Conservation (phyloP, 2,888 invertebrate genomes). For the Hirtodrosophila cameraria region DNA sequence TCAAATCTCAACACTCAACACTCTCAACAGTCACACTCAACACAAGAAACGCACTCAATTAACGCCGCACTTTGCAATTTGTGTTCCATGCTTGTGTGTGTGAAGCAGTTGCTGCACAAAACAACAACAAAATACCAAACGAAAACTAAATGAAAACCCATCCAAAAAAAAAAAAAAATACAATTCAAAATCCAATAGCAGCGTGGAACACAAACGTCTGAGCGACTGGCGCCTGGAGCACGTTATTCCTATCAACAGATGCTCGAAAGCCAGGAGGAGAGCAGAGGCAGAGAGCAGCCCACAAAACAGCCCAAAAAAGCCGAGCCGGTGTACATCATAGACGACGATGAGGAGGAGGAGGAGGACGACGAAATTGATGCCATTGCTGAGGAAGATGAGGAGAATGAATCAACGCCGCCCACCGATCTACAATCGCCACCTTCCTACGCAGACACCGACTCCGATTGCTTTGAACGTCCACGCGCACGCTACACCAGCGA, state of each 20-base stretch:
- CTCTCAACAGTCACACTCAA: constrained; percentile 17
- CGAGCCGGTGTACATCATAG: constrained; percentile 80
- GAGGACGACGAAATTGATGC: constrained; percentile 60
- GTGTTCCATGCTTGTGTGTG: constrained; percentile 67
- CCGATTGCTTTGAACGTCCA: constrained; percentile 72
- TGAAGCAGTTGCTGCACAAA: constrained; percentile 41
- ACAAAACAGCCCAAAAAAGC: constrained; percentile 64
- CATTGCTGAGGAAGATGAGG: constrained; percentile 56
- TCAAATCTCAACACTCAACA: constrained; percentile 3
- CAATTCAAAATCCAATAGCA: constrained; percentile 69
- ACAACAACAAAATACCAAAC: constrained; percentile 25
- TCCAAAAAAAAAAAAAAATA: constrained; percentile 9
- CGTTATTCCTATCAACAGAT: constrained; percentile 77
- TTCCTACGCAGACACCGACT: constrained; percentile 74
- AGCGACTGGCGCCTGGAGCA: constrained; percentile 56
- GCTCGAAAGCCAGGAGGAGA: constrained; percentile 64
- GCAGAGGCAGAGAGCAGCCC: constrained; percentile 5
- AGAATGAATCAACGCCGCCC: constrained; percentile 57
- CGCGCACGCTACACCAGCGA: constrained; percentile 79
- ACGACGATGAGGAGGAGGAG: constrained; percentile 70
- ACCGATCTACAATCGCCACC: constrained; percentile 66
- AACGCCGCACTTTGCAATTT: constrained; percentile 75
- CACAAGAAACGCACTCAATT: constrained; percentile 54
- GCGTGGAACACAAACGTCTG: constrained; percentile 72
- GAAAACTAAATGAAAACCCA: constrained; percentile 53